Evolutionary conservation across 2,888 invertebrate species (phyloP).

Genomic region (Patella ulyssiponensis): DNA sequence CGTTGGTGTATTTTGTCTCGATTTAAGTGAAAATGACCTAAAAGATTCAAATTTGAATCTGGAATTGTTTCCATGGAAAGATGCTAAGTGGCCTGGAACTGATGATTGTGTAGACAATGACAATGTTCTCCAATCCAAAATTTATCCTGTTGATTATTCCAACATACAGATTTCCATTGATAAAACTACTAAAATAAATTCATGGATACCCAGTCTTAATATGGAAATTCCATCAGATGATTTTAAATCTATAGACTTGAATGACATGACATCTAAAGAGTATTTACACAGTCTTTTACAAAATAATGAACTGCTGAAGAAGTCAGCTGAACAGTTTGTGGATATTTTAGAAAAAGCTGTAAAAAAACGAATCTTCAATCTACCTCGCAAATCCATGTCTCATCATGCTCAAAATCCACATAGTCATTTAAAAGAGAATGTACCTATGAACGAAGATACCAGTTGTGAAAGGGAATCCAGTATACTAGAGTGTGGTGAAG

Average conservation of each 20-base stretch:
- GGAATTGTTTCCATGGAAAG: constrained; percentile 60
- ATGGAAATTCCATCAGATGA: neutral
- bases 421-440: neutral
- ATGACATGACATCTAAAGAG: neutral
- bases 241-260: neutral
- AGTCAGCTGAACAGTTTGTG: constrained; percentile 59
- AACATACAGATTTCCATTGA: neutral
- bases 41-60: constrained; percentile 2
- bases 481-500: constrained; percentile 75
- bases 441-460: neutral
- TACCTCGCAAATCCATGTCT: constrained; percentile 32
- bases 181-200: neutral
- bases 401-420: constrained; percentile 4
- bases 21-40: constrained; percentile 39
- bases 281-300: constrained; percentile 26
- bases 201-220: constrained; percentile 24
- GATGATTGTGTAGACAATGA: constrained; percentile 31
- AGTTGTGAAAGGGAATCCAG: neutral
- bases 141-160: neutral
- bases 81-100: constrained; percentile 57
- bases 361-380: constrained; percentile 53
- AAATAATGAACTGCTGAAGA: constrained; percentile 32
- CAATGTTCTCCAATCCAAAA: constrained; percentile 3
- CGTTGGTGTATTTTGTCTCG: constrained; percentile 70
- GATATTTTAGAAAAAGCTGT: constrained; percentile 65